These are phyloP conservation scores for Hylyphantes graminicola DNA, from an alignment of 1,140 invertebrate genomes.

Conservation along the genomic window DNA sequence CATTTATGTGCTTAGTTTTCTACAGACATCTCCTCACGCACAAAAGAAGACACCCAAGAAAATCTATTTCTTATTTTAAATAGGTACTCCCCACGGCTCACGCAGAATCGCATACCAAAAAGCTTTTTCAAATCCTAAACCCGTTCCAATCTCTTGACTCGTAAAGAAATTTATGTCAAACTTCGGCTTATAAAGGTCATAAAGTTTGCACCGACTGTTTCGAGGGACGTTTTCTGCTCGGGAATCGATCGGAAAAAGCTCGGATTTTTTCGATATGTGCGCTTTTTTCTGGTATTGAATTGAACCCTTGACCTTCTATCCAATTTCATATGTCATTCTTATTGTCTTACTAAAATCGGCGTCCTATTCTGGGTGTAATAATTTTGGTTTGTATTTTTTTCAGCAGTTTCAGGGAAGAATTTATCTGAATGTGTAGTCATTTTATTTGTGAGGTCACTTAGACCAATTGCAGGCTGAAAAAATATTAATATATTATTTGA, in stretches of 20 bases:
- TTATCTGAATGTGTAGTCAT: background rate
- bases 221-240: slow-evolving; percentile 5
- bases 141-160: slow-evolving; percentile 6
- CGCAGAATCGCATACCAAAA: slow-evolving; percentile 27
- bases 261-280: slow-evolving; percentile 8
- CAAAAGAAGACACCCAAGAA: background rate
- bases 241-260: slow-evolving; percentile 24
- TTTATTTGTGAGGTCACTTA: too few relatives aligned
- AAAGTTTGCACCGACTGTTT: slow-evolving; percentile 21
- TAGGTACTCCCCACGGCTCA: slow-evolving; percentile 11
- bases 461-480: too few relatives aligned
- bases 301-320: slow-evolving; percentile 28
- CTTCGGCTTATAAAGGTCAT: slow-evolving; percentile 30
- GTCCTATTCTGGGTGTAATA: background rate
- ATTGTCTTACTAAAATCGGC: background rate
- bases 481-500: too few relatives aligned
- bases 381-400: background rate
- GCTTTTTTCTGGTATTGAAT: slow-evolving; percentile 19
- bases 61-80: slow-evolving; percentile 1
- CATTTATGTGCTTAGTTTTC: too few relatives aligned
- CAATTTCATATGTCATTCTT: background rate
- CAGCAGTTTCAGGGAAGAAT: background rate
- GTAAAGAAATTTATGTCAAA: slow-evolving; percentile 49
- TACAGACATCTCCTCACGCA: background rate
- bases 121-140: slow-evolving; percentile 18